Conservation (phyloP, 2,888 invertebrate species). For the Cryptocheilus praepositus region DNA sequence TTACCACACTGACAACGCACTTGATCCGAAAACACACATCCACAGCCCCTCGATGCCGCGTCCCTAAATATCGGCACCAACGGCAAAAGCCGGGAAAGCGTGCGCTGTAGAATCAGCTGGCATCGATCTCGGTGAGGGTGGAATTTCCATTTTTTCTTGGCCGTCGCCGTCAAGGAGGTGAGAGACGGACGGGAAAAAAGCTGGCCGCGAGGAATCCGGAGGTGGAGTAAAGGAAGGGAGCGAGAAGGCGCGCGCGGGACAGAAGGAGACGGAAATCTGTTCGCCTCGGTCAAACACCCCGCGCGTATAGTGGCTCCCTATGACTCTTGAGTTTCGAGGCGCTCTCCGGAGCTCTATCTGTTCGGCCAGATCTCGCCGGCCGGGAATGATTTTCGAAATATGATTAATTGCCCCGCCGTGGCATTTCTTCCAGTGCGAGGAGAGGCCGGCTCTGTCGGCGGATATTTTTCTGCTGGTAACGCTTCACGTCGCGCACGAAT, state of each 20-base stretch:
- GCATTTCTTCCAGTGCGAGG: slow-evolving; percentile 56
- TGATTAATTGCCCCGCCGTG: slow-evolving; percentile 72
- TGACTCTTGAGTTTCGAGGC: slow-evolving; percentile 68
- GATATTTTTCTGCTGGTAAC: slow-evolving; percentile 47
- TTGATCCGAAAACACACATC: background rate
- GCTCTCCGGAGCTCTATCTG: slow-evolving; percentile 66
- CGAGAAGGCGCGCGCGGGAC: slow-evolving; percentile 39
- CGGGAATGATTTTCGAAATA: slow-evolving; percentile 75
- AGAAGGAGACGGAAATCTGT: slow-evolving; percentile 27
- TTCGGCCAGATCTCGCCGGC: slow-evolving; percentile 69
- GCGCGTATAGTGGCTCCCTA: slow-evolving; percentile 61
- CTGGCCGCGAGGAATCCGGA: slow-evolving; percentile 1
- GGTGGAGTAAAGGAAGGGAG: slow-evolving; percentile 31
- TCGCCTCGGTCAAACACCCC: slow-evolving; percentile 57
- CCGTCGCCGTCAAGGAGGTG: slow-evolving; percentile 24
- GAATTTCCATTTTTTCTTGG: slow-evolving; percentile 34
- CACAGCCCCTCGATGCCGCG: background rate
- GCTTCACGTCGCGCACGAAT: slow-evolving; percentile 19
- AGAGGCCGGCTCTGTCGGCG: slow-evolving; percentile 21
- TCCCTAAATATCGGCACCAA: background rate
- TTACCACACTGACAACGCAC: background rate
- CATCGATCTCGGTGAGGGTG: slow-evolving; percentile 16
- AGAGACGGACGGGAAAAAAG: slow-evolving; percentile 13
- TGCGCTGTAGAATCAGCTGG: background rate
- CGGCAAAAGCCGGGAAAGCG: background rate